Base-by-base conservation (phyloP, 2,888 invertebrate genomes). In the Xanthorhoe spadicearia region DNA sequence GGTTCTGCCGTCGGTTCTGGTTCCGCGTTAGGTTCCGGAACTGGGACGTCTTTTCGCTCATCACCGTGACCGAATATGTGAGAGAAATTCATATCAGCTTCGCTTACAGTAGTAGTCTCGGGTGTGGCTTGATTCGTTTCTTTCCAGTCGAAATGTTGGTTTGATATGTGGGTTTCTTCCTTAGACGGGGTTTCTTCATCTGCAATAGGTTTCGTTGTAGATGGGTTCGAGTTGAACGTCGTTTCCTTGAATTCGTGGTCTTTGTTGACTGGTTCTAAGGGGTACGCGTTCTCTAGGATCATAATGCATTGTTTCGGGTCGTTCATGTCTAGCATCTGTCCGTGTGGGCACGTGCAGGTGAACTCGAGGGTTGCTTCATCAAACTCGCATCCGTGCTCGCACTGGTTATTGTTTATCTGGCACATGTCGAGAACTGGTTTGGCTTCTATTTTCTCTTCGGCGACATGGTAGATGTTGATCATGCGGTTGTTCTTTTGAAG, bases 331-430 rank as follows among this genome's bases (percentile, higher is more conserved):
- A 87, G 68, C 13, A 92, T 88, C 79, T 90, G 85, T 35, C 94
- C 94, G 48, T 87, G 83, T 9, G 95, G 94, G 81, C 97, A 97
- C 2, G 86, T 90, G 81, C 97, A 97, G 35, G 85, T 86, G 79
- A 97, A 96, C 56, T 94, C 94, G 63, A 95, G 92, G 23, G 88
- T 85, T 1, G 80, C 79, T 77, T 95, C 95, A 82, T 96, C 95
- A 77, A 96, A 97, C 60, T 90, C 86, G 82, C 97, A 97, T 10
- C 87, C 90, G 72, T 96, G 92, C 72, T 96, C 94, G 79, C 97
- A 97, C 55, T 93, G 88, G 71, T 95, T 93, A 68, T 95, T 95
- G 69, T 94, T 93, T 62, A 95, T 94, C 85, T 95, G 94, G 83
- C 96, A 97, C 65, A 94, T 84, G 85, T 96, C 95, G 19, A 95